A percentile compares a stretch with the other conserved stretches of the same genome.
phyloP scores from a whole-genome alignment of 92 coral and sea anemone species.

The Umimayanthus kanabou region DNA sequence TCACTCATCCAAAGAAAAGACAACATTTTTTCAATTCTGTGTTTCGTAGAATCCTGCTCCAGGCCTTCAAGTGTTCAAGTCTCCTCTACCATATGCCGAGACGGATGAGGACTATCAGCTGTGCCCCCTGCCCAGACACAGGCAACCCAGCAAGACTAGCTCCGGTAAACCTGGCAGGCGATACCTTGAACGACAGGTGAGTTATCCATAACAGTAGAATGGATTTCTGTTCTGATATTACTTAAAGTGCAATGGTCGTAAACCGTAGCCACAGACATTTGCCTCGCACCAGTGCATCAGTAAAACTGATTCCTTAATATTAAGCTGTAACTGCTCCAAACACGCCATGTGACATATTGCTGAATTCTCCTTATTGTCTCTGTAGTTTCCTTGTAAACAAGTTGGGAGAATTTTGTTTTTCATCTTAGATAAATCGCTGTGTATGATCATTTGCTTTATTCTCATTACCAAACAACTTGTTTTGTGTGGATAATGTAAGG shows the following conservation, averaged over 20 bases:
- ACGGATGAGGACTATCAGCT: conserved; percentile 95
- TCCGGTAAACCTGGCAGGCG: conserved; percentile 81
- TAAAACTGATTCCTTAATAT: too few relatives aligned
- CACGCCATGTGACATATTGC: too few relatives aligned
- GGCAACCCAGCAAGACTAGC: conserved; percentile 67
- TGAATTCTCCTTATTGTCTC: too few relatives aligned
- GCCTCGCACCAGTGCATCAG: not conserved
- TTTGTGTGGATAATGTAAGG: too few relatives aligned
- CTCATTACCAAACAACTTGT: too few relatives aligned
- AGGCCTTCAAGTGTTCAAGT: conserved; percentile 84
- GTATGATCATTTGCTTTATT: too few relatives aligned
- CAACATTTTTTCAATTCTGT: not conserved
- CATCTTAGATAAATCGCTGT: too few relatives aligned
- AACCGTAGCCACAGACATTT: not conserved
- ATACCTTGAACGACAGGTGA: conserved; percentile 94
- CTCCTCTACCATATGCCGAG: conserved; percentile 86
- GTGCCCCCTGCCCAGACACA: conserved; percentile 90
- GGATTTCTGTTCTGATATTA: not conserved
- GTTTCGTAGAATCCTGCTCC: conserved; percentile 86
- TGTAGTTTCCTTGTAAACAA: too few relatives aligned
- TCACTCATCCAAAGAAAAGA: not conserved
- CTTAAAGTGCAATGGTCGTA: not conserved
- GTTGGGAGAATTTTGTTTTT: too few relatives aligned
- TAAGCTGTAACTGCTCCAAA: too few relatives aligned
- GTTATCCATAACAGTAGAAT: not conserved